Percentiles rank a stretch among this genome's conserved stretches.
These are phyloP conservation scores for Trachymyrmex septentrionalis DNA, from an alignment of 1,140 invertebrate species.

Conservation along the genomic window DNA sequence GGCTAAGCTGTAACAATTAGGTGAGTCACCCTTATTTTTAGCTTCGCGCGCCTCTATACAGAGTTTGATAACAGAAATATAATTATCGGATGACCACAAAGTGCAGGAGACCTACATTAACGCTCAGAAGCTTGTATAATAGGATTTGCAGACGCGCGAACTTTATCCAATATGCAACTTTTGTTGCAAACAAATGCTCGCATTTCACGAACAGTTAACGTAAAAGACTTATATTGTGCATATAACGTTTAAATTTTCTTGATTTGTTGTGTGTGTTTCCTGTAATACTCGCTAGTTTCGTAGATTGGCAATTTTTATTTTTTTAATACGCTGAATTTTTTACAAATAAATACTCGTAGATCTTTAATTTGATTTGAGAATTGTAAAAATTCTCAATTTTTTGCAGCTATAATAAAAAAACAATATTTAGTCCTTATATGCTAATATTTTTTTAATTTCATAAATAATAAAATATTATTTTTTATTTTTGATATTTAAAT, in stretches of 20 bases:
- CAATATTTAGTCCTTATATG: not conserved
- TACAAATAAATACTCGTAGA: not conserved
- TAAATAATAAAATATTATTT: not conserved
- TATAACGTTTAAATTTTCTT: not conserved
- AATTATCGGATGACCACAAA: slow-evolving; percentile 61
- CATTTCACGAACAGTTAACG: slow-evolving; percentile 32
- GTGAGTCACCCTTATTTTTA: slow-evolving; percentile 51
- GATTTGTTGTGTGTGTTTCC: not conserved
- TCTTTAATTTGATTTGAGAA: not conserved
- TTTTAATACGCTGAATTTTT: not conserved
- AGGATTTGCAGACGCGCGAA: slow-evolving; percentile 58
- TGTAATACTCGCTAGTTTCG: not conserved
- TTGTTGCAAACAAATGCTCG: slow-evolving; percentile 62
- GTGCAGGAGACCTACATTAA: slow-evolving; percentile 56
- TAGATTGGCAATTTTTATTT: not conserved
- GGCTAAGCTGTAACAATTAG: slow-evolving; percentile 20
- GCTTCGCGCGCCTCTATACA: not conserved
- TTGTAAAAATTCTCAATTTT: slow-evolving; percentile 1
- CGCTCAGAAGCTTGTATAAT: slow-evolving; percentile 52
- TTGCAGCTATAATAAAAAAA: not conserved
- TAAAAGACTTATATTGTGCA: slow-evolving; percentile 30
- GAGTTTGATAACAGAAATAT: slow-evolving; percentile 56
- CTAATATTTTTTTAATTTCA: not conserved
- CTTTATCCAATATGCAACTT: slow-evolving; percentile 64
- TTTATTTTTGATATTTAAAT: not conserved